Evolutionary conservation across 2,888 invertebrate genomes (phyloP), one percentile per base, ranked within the genome.

Genomic region (Gnatocerus cornutus): DNA sequence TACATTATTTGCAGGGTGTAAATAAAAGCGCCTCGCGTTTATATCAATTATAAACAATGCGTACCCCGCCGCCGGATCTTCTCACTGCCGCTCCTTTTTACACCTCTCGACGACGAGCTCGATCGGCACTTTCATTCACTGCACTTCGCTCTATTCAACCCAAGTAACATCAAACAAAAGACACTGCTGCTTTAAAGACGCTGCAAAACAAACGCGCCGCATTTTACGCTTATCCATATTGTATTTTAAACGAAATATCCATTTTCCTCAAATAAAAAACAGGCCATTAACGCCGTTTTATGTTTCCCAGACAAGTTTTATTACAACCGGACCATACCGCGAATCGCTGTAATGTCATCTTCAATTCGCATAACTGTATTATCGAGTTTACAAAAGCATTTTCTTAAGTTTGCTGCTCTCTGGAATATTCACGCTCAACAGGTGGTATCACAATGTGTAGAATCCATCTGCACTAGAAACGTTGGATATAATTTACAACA

Each of bases 1-100:
- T 65, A 61, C 65, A 65, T 65, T 69, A 65, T 69, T 69, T 69
- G 65, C 69, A 69, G 69, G 69, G 61, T 65, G 69, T 69, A 61
- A 69, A 69, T 69, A 69, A 69, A 69, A 69, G 69, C 63, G 61
- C 61, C 65, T 61, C 65, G 59, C 65, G 65, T 69, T 69, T 69
- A 69, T 69, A 65, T 69, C 69, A 69, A 69, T 69, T 69, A 69
- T 63, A 69, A 69, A 69, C 69, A 69, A 69, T 69, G 53, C 69
- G 65, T 53, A 65, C 69, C 65, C 69, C 67, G 59, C 59, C 59
- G 55, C 67, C 67, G 67, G 67, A 67, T 67, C 67, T 67, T 59
- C 67, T 58, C 67, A 52, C 62, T 37, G 50, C 68, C 58, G 58
- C 69, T 63, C 58, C 64, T 65, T 61, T 64, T 65, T 61, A 64